These are phyloP conservation scores for Sibirionetta formosa DNA, from an alignment of 2,797 vertebrate species.

Conservation along the genomic window DNA sequence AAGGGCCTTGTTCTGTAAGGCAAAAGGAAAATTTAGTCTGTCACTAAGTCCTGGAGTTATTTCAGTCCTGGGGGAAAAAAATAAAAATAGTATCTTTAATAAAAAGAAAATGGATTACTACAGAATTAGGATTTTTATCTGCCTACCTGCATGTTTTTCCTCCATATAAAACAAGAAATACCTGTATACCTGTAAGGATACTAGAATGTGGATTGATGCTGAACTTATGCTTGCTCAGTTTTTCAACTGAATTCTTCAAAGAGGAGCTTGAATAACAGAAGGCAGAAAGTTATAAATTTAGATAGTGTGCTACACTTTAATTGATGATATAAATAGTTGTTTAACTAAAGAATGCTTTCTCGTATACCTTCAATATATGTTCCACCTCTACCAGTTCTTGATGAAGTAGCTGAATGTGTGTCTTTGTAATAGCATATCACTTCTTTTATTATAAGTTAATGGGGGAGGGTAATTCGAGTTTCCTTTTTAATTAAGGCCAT, in stretches of 20 bases:
- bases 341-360: background rate
- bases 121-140: background rate
- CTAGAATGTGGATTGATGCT: background rate
- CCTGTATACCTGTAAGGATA: background rate
- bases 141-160: background rate
- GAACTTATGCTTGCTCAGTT: background rate
- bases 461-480: background rate
- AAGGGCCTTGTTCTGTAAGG: background rate
- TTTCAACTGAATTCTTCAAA: background rate
- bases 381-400: background rate
- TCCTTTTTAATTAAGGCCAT: background rate
- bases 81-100: background rate
- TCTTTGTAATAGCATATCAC: background rate
- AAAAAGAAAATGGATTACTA: background rate
- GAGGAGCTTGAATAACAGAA: background rate
- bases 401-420: background rate
- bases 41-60: background rate
- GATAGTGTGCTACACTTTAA: background rate
- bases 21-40: background rate
- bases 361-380: background rate
- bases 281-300: background rate
- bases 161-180: background rate
- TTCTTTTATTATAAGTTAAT: background rate
- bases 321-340: background rate
- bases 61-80: background rate